Conservation (phyloP, 2,113 vertebrate species). For the Hippotragus niger region DNA sequence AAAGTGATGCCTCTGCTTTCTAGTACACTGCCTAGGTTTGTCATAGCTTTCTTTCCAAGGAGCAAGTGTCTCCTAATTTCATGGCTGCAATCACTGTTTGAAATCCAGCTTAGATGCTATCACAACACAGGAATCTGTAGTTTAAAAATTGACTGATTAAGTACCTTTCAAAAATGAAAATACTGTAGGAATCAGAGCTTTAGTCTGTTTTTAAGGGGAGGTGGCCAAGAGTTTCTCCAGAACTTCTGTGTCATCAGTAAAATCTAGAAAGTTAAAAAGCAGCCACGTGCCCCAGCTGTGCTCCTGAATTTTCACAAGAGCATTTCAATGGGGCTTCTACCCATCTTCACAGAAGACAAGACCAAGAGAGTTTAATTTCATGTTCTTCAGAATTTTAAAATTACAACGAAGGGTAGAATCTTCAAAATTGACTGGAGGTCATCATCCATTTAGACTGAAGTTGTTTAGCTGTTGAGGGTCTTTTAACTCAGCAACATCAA, state of each 20-base stretch:
- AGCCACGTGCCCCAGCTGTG: rapidly evolving
- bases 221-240: rapidly evolving
- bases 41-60: background rate
- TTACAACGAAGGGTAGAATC: background rate
- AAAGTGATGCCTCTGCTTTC: background rate
- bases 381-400: background rate
- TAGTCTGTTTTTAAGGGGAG: background rate
- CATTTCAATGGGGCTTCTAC: background rate
- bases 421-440: background rate
- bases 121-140: background rate
- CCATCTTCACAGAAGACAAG: background rate
- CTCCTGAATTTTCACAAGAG: background rate
- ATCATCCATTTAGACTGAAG: background rate
- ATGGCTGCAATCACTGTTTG: background rate
- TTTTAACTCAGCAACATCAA: background rate
- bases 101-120: background rate
- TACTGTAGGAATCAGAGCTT: background rate
- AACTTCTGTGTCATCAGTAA: background rate
- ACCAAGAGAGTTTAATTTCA: background rate
- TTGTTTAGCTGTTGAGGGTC: background rate
- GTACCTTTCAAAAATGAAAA: background rate
- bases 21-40: background rate
- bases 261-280: background rate
- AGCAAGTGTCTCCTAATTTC: background rate
- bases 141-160: background rate